A percentile compares a stretch with the other conserved stretches of the same genome.
Conservation (phyloP, 92 coral and sea anemone genomes). For the Umimayanthus kanabou region DNA sequence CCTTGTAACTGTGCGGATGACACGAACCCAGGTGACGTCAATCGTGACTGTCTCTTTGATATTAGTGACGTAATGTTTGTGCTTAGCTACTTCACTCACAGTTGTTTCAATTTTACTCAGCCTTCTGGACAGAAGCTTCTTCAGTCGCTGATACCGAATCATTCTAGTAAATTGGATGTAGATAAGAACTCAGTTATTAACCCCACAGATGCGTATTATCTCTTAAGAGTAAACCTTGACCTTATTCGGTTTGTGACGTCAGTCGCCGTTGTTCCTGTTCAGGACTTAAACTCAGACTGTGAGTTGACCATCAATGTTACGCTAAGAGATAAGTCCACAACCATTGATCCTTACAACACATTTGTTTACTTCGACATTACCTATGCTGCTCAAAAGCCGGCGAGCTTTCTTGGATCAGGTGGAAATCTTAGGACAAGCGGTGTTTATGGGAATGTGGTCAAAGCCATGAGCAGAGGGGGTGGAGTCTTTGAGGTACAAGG, state of each 20-base stretch:
- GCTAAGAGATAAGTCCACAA: constrained; percentile 36
- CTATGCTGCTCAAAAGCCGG: constrained; percentile 31
- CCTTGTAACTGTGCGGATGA: constrained; percentile 48
- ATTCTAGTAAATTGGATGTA: constrained; percentile 53
- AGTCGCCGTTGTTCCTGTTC: constrained; percentile 50
- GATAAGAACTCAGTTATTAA: constrained; percentile 54
- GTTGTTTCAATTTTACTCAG: constrained; percentile 40
- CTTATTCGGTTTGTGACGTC: constrained; percentile 49
- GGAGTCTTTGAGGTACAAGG: constrained; percentile 53
- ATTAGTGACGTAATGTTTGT: constrained; percentile 56
- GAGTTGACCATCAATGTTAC: constrained; percentile 52
- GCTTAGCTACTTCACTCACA: constrained; percentile 42
- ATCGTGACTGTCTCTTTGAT: constrained; percentile 59
- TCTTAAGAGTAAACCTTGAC: constrained; percentile 52
- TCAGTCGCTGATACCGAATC: constrained; percentile 27
- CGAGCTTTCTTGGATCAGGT: constrained; percentile 47
- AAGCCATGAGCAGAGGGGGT: constrained; percentile 48
- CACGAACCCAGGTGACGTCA: constrained; percentile 53
- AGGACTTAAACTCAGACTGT: constrained; percentile 50
- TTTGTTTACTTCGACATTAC: constrained; percentile 55
- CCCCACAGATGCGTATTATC: constrained; percentile 61
- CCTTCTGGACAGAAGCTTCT: constrained; percentile 25
- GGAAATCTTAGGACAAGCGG: constrained; percentile 38
- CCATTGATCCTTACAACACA: constrained; percentile 32
- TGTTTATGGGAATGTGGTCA: constrained; percentile 53